These are phyloP conservation scores for Ispidina picta DNA, from an alignment of 2,797 vertebrate species.

Conservation along the genomic window DNA sequence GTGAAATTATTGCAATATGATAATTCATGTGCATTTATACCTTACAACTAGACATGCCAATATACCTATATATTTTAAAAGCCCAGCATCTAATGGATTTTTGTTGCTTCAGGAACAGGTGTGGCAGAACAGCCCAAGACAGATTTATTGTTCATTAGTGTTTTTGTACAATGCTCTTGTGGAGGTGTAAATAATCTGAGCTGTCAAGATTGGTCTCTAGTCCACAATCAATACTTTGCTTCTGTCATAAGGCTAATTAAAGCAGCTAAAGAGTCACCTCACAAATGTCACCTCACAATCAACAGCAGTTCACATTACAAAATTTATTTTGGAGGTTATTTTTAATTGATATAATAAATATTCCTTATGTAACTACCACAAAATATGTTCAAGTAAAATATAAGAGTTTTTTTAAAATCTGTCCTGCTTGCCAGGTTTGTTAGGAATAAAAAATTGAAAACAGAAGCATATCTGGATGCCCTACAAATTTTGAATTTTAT, in stretches of 20 bases:
- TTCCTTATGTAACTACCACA: conserved; percentile 70
- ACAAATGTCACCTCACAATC: conserved; percentile 79
- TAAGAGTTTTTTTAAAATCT: conserved; percentile 57
- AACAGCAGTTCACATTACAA: conserved; percentile 74
- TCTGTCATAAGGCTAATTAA: conserved; percentile 86
- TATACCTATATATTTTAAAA: conserved; percentile 67
- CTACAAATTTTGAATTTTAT: conserved; percentile 68
- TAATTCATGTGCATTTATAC: conserved; percentile 29
- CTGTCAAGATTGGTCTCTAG: conserved; percentile 81
- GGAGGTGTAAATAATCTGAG: conserved; percentile 82
- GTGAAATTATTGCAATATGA: conserved; percentile 27
- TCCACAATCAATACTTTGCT: conserved; percentile 84
- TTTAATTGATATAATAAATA: conserved; percentile 84
- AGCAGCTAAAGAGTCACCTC: conserved; percentile 80
- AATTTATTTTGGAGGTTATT: conserved; percentile 80
- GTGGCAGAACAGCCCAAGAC: conserved; percentile 74
- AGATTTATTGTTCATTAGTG: conserved; percentile 89
- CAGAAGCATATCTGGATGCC: conserved; percentile 50
- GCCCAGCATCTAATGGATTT: conserved; percentile 78
- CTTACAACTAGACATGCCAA: conserved; percentile 62
- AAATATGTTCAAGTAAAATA: conserved; percentile 73
- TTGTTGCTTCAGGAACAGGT: conserved; percentile 82
- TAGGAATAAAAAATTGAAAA: conserved; percentile 71
- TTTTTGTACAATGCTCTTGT: conserved; percentile 81
- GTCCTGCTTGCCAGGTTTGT: conserved; percentile 57